Base-by-base conservation (phyloP, 2,113 vertebrate species). In the Chionodraco myersi region DNA sequence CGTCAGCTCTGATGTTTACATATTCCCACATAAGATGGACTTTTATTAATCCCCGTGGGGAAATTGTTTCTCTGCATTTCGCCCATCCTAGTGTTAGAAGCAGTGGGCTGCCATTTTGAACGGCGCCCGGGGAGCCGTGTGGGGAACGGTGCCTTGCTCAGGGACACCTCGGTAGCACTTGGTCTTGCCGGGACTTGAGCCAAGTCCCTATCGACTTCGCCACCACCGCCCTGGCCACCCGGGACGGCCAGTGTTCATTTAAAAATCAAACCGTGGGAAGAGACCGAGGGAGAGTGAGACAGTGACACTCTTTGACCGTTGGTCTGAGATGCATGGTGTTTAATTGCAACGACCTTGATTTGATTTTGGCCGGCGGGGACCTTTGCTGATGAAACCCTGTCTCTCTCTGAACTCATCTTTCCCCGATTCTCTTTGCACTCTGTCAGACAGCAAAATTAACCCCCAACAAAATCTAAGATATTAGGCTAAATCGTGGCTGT, bases 191-290 rank as follows among this genome's bases (percentile, higher is more conserved):
- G 21, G 21, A 21, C 21, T 21, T 21, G 21, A 21, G 21, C 21
- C 21, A 21, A 21, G 21, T 21, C 21, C 21, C 21, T 21, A 21
- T 21, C 1, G 21, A 21, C 21, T 21, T 21, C 21, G 21, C 21
- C 21, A 21, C 21, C 21, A 21, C 21, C 21, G 65, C 71, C n/a
- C n/a, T n/a, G n/a, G n/a, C n/a, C n/a, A n/a, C n/a, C n/a, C n/a
- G n/a, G n/a, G n/a, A n/a, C n/a, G n/a, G n/a, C n/a, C 82, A 56
- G 72, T 14, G 63, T 59, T 62, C 84, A 81, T 83, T 88, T 84
- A 86, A 80, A 82, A 71, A 61, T 72, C 30, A 60, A 76, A 80
- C 56, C 80, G 63, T 92, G 88, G 86, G 88, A 93, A 85, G 87
- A 73, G 57, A 48, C 21, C 68, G 47, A 75, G 64, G 47, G 36